Evolutionary conservation across 2,797 vertebrate genomes (phyloP).

Genomic region (Catamblyrhynchus diadema): DNA sequence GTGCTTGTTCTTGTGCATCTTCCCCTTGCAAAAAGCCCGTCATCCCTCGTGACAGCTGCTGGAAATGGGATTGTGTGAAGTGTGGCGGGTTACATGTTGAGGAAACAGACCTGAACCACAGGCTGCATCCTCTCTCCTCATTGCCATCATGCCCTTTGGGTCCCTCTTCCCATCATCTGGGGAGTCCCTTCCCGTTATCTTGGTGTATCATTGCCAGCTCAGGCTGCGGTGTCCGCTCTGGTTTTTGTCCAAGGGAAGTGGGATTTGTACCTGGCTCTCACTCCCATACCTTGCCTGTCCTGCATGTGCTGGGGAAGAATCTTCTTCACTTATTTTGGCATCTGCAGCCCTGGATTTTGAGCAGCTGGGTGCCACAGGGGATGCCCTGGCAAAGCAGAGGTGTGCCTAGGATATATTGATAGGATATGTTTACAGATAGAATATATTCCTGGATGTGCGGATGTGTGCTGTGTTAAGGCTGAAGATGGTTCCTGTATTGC

Average conservation of each 20-base stretch:
- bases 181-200: not conserved
- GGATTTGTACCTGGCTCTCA: fast-evolving
- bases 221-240: fast-evolving
- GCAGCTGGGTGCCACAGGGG: fast-evolving
- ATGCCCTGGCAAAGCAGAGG: fast-evolving
- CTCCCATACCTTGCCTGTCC: fast-evolving
- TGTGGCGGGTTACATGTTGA: not conserved
- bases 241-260: not conserved
- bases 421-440: not conserved
- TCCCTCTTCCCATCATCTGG: not conserved
- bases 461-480: not conserved
- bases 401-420: not conserved
- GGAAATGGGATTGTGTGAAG: not conserved
- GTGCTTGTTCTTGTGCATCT: not conserved
- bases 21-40: not conserved
- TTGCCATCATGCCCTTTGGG: not conserved
- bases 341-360: not conserved
- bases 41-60: fast-evolving
- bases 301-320: fast-evolving
- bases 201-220: not conserved
- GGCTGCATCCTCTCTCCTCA: not conserved
- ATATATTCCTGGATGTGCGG: fast-evolving
- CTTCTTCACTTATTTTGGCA: not conserved
- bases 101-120: not conserved
- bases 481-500: not conserved